These are phyloP conservation scores for Pantelozetes paolii DNA, from an alignment of 2,888 invertebrate species.

Conservation along the genomic window DNA sequence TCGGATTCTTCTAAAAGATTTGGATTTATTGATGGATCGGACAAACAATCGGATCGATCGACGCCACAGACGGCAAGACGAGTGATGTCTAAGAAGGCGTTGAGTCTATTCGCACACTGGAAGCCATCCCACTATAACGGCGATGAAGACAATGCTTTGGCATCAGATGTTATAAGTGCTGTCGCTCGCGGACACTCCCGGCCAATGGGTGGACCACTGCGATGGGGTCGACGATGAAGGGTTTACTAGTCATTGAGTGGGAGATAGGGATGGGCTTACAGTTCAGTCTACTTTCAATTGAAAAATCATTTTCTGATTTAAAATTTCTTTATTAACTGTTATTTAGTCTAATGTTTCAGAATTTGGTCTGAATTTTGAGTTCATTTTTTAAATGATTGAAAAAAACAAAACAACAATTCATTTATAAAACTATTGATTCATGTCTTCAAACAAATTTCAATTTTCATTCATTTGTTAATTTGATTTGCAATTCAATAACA, in stretches of 20 bases:
- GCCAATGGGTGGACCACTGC: slow-evolving; percentile 38
- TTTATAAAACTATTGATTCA: too few relatives aligned
- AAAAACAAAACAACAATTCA: too few relatives aligned
- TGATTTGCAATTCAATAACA: not conserved
- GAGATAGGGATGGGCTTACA: not conserved
- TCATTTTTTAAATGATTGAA: too few relatives aligned
- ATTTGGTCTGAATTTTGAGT: too few relatives aligned
- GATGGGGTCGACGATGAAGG: slow-evolving; percentile 57
- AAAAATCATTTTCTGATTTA: not conserved
- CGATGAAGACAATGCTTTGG: not conserved
- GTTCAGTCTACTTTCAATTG: not conserved
- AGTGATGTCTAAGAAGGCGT: slow-evolving; percentile 36
- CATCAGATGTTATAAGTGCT: slow-evolving; percentile 28
- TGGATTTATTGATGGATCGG: too few relatives aligned
- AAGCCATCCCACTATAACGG: slow-evolving; percentile 32
- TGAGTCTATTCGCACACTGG: slow-evolving; percentile 42
- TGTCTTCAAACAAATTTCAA: not conserved
- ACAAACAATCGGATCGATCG: not conserved
- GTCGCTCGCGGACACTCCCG: slow-evolving; percentile 31
- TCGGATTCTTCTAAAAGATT: too few relatives aligned
- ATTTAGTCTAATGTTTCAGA: too few relatives aligned
- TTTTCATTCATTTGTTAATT: not conserved
- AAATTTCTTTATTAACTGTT: not conserved
- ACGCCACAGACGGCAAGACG: not conserved
- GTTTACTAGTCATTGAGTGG: not conserved